These are phyloP conservation scores for Leptarthrus brevirostris DNA, from an alignment of 2,888 invertebrate species.

Conservation along the genomic window DNA sequence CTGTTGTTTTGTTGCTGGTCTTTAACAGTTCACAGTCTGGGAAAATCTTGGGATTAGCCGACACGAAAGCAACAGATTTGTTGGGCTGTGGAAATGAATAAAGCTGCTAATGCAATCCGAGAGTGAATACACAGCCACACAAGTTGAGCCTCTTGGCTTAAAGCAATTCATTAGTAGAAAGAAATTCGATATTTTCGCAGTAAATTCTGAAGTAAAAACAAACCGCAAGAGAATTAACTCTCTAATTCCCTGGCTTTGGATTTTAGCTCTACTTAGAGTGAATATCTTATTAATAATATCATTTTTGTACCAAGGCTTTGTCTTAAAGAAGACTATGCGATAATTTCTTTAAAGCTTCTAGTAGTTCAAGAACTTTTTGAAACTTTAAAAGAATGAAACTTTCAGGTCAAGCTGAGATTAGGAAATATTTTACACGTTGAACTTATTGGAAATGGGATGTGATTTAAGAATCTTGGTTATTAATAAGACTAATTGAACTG, in stretches of 20 bases:
- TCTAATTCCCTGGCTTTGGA: conserved; percentile 43
- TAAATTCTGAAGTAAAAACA: conserved; percentile 34
- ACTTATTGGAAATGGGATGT: too few species aligned
- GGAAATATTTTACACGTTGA: too few species aligned
- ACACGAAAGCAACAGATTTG: conserved; percentile 67
- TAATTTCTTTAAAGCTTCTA: not conserved
- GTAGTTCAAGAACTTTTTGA: too few species aligned
- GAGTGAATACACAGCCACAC: not conserved
- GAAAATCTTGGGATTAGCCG: conserved; percentile 63
- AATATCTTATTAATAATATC: conserved; percentile 43
- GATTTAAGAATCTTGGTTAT: too few species aligned
- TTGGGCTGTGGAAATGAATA: conserved; percentile 16
- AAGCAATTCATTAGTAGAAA: conserved; percentile 41
- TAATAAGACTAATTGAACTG: too few species aligned
- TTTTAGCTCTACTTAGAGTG: conserved; percentile 25
- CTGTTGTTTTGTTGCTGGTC: not conserved
- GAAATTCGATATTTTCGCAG: conserved; percentile 47
- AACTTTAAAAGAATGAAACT: too few species aligned
- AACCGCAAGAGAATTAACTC: conserved; percentile 45
- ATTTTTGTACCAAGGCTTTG: conserved; percentile 1
- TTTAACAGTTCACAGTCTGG: conserved; percentile 21
- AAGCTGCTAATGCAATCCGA: conserved; percentile 44
- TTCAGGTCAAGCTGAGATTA: too few species aligned
- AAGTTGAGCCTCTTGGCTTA: not conserved
- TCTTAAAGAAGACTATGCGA: not conserved